Evolutionary conservation across 2,888 invertebrate species (phyloP), one percentile per base, ranked within the genome.

Genomic region (Scaptomyza parva): DNA sequence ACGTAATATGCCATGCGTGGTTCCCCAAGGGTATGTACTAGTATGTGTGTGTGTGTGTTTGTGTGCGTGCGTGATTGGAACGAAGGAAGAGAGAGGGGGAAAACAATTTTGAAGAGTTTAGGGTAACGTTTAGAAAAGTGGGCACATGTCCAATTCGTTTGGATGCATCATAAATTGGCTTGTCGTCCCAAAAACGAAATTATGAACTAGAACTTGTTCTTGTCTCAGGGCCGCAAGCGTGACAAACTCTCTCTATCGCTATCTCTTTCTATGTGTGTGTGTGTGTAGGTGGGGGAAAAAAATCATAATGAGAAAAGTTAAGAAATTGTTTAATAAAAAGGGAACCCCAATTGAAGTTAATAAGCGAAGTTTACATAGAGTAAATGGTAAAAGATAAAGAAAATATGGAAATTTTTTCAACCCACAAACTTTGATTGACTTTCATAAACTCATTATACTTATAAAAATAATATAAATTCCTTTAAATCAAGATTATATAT

Each of bases 121-220:
- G 72, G 60, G 40, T 39, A 71, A 41, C 57, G 59, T 72, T 76
- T 66, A 58, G 58, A 62, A 70, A 77, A 72, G 28, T 73, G 67
- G 68, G 78, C 78, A 73, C 45, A 73, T 74, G 74, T 77, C 74
- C 68, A 77, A 77, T 40, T 45, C 45, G 37, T 63, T 63, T 50
- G 74, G 53, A 53, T 57, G 78, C 66, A 59, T 59, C 74, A 77
- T 77, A 74, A 77, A 77, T 74, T 77, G 73, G 33, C 63, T 17
- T 67, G 77, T 77, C 78, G 39, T 62, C n/a, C n/a, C n/a, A n/a
- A n/a, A n/a, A 53, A 53, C 57, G 78, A 67, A 67, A 68, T 77
- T 74, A 73, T 77, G 62, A 73, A 63, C 78, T 63, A 59, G 54
- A 55, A 73, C 41, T 76, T 72, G 55, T 28, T 26, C 9, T 37